Base-by-base conservation (phyloP, 1,140 invertebrate species). In the Panulirus ornatus region DNA sequence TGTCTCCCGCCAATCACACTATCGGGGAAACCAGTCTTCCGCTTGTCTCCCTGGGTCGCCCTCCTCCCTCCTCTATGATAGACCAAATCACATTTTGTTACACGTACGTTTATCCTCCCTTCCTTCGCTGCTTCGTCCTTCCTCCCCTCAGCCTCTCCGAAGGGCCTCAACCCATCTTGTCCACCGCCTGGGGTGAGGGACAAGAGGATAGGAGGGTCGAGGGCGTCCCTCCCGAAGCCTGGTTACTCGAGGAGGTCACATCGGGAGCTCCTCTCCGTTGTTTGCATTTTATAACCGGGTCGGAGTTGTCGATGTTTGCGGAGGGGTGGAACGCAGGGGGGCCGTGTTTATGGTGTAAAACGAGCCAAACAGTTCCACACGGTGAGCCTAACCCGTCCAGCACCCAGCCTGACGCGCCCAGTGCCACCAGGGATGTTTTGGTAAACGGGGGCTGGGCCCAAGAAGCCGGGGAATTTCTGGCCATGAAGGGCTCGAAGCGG, bases 1-100 rank as follows among this genome's bases (percentile, higher is more conserved):
- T n/a, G n/a, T n/a, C n/a, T n/a, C n/a, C n/a, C n/a, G 51, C 40
- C 54, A 54, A 47, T 76, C 42, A 88, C 81, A 81, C 75, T 88
- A 75, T 81, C 73, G 75, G 84, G 73, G 42, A 87, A 87, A 75
- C 85, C 79, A 58, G 85, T 79, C 85, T 88, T 88, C 85, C 85
- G 85, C 75, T 70, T 51, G 36, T 87, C 85, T 70, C 54, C 70
- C 71, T 71, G 40, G 30, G 22, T 73, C 19, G 19, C 16, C 51
- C 42, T 36, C 42, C 84, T 73, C 38, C 22, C n/a, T 27, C 70
- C 70, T n/a, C n/a, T n/a, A n/a, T n/a, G n/a, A n/a, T n/a, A n/a
- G n/a, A n/a, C n/a, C 82, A 85, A 16, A 47, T 27, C 30, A 71
- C 73, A 85, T 84, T 66, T 71, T 66, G 71, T 73, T 75, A 47